phyloP scores from a whole-genome alignment of 2,888 invertebrate genomes.

The Toxonevra muliebris region DNA sequence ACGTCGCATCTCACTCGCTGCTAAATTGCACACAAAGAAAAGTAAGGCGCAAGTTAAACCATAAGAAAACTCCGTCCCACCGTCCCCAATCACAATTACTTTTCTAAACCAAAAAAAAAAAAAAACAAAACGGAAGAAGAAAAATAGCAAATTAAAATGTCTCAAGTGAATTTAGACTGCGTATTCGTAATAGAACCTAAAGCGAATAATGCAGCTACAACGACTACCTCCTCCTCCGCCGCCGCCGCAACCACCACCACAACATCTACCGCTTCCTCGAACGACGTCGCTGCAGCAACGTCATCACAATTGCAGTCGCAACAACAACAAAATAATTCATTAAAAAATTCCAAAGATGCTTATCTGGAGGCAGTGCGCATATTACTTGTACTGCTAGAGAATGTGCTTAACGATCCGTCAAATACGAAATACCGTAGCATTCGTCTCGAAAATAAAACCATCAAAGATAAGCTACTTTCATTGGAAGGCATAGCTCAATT shows the following conservation, averaged over 20 bases:
- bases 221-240: constrained; percentile 13
- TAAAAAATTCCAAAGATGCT: constrained; percentile 50
- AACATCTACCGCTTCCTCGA: constrained; percentile 24
- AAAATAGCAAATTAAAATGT: constrained; percentile 11
- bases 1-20: too few relatives aligned
- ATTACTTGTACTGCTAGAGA: constrained; percentile 59
- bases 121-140: not conserved
- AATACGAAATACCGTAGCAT: constrained; percentile 62
- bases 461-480: constrained; percentile 60
- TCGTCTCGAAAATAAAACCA: constrained; percentile 60
- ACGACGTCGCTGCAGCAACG: constrained; percentile 38
- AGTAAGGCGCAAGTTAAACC: too few relatives aligned
- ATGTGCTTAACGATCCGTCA: constrained; percentile 60
- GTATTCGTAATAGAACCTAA: constrained; percentile 25
- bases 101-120: too few relatives aligned
- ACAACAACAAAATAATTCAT: constrained; percentile 21
- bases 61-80: too few relatives aligned
- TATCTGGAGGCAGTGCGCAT: constrained; percentile 62
- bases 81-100: too few relatives aligned
- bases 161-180: constrained; percentile 29
- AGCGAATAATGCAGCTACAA: constrained; percentile 6
- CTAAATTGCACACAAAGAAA: too few relatives aligned
- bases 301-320: not conserved
- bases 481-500: constrained; percentile 55
- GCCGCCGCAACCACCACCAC: constrained; percentile 9